Base-by-base conservation (phyloP, 2,888 invertebrate species). In the Zygothrica quintamaculata region DNA sequence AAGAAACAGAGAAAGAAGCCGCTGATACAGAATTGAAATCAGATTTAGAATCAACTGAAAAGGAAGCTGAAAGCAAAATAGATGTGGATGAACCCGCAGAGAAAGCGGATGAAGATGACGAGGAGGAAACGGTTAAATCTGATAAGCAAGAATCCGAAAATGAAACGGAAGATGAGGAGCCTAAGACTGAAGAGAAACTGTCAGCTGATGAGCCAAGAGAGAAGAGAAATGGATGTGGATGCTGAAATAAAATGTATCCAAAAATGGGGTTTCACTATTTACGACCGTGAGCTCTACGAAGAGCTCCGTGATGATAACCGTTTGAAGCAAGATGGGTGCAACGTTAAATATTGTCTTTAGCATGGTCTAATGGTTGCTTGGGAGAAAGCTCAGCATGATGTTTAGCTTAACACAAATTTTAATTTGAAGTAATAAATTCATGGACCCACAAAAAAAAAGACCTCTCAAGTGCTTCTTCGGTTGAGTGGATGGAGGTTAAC, bases 51-150 rank as follows among this genome's bases (percentile, higher is more conserved):
- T 22, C 51, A 12, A 1, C 26, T 1, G 48, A 47, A 22, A 55
- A 64, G n/a, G 68, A 55, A 3, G 47, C n/a, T 9, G 53, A 37
- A 6, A 53, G 59, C 1, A 68, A 82, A 60, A 78, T 78, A 84
- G 84, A 82, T 2, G 59, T 58, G 3, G 78, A 82, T 8, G 79
- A 74, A 16, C n/a, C 25, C 16, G 47, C 40, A 9, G 72, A 67
- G 1, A 62, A 74, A 22, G 9, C 44, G 5, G 59, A 37, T 1
- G 47, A 58, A 4, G 61, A 22, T 22, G 18, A n/a, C n/a, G n/a
- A n/a, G n/a, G n/a, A n/a, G n/a, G n/a, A 67, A 4, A 11, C 26
- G 7, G 50, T 40, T 7, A 50, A 40, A 56, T 1, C 33, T 1
- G 69, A 53, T 29, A 65, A 50, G 11, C 26, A 18, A 25, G 4